Evolutionary conservation across 2,113 vertebrate species (phyloP).

Genomic region (Limnothrissa miodon): DNA sequence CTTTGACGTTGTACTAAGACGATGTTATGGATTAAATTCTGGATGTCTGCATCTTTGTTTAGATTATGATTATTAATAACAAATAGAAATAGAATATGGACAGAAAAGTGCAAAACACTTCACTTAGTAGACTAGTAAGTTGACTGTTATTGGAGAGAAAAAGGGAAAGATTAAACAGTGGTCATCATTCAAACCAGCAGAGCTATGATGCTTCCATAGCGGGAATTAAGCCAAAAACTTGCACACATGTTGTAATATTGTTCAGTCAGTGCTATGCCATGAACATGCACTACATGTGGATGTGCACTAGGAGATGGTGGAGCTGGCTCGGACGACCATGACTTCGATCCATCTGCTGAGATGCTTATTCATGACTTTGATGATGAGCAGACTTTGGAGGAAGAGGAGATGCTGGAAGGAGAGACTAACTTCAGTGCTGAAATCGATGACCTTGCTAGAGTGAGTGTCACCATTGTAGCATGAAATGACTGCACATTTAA

Average conservation of each 20-base stretch:
- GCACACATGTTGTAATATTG: too few species aligned
- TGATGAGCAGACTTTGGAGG: conserved; percentile 95
- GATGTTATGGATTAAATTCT: not conserved
- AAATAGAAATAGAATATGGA: too few species aligned
- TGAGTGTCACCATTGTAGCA: conserved; percentile 61
- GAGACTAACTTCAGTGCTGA: conserved; percentile 89
- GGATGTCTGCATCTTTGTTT: not conserved
- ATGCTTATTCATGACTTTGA: conserved; percentile 99
- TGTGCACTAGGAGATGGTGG: conserved; percentile 74
- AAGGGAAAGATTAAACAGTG: too few species aligned
- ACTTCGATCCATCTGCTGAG: conserved; percentile 95
- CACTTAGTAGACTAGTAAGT: too few species aligned
- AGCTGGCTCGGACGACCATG: conserved; percentile 89
- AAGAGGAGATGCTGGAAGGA: conserved; percentile 95
- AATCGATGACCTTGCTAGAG: conserved; percentile 94
- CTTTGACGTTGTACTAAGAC: not conserved
- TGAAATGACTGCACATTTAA: not conserved
- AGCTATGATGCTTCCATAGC: too few species aligned
- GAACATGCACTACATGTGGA: too few species aligned
- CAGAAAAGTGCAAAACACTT: too few species aligned
- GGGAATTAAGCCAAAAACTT: too few species aligned
- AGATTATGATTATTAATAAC: too few species aligned
- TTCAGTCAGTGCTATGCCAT: too few species aligned
- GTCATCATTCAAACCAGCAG: too few species aligned
- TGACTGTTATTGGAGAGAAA: too few species aligned